These are phyloP conservation scores for Amphiprion ocellaris DNA, from an alignment of 2,113 vertebrate species.

Conservation along the genomic window DNA sequence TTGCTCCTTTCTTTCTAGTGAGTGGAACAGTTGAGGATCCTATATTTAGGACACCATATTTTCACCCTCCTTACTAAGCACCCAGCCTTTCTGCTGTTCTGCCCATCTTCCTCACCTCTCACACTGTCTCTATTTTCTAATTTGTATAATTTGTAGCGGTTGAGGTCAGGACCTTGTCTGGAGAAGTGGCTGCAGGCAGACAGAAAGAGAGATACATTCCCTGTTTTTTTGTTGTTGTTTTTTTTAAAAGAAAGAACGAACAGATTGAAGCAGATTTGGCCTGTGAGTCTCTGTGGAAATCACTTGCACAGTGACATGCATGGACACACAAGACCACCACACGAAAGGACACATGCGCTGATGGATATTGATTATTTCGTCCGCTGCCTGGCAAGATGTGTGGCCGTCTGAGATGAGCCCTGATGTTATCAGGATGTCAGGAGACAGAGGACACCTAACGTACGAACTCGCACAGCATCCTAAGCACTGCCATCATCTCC, in stretches of 20 bases:
- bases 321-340: conserved; percentile 17
- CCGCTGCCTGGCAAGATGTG: conserved; percentile 41
- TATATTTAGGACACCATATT: not conserved
- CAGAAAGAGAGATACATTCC: conserved; percentile 7
- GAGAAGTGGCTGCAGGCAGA: not conserved
- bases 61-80: not conserved
- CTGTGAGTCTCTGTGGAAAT: conserved; percentile 38
- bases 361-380: conserved; percentile 59
- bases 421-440: conserved; percentile 51
- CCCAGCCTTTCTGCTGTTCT: not conserved
- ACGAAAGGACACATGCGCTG: not conserved
- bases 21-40: conserved; percentile 4
- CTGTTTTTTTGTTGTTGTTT: not conserved
- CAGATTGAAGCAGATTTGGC: conserved; percentile 19
- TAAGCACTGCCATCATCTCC: not conserved
- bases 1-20: not conserved
- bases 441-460: conserved; percentile 33
- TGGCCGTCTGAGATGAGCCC: conserved; percentile 32
- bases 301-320: conserved; percentile 17
- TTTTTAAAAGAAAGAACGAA: not conserved
- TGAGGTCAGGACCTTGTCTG: conserved; percentile 17
- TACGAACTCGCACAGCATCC: conserved; percentile 36
- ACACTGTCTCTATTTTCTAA: not conserved
- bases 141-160: not conserved
- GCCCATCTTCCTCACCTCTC: not conserved